These are phyloP conservation scores for Distichodus sexfasciatus DNA, from an alignment of 2,797 vertebrate species.

Conservation along the genomic window DNA sequence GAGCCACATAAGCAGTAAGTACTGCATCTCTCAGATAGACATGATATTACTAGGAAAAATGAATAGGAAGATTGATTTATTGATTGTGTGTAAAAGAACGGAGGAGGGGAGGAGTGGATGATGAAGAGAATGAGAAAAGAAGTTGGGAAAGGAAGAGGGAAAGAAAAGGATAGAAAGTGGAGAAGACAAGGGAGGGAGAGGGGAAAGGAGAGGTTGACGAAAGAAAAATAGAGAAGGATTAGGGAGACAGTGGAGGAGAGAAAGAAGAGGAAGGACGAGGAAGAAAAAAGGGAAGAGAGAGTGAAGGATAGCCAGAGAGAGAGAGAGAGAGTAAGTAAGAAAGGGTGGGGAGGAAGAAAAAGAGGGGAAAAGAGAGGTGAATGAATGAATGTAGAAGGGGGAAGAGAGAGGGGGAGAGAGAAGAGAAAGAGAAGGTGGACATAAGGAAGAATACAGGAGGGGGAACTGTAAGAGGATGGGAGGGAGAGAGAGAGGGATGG, in stretches of 20 bases:
- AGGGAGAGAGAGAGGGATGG: conserved; percentile 3
- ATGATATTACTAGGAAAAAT: too few relatives aligned
- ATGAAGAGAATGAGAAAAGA: conserved; percentile 1
- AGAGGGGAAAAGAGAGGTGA: too few relatives aligned
- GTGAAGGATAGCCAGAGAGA: not conserved
- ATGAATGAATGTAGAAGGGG: too few relatives aligned
- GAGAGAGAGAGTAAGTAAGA: not conserved
- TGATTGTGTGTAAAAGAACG: not conserved
- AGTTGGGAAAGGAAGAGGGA: not conserved
- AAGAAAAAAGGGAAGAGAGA: not conserved
- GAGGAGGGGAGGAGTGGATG: not conserved
- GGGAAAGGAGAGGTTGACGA: not conserved
- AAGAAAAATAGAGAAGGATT: too few relatives aligned
- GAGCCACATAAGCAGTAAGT: not conserved
- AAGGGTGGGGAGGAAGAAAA: not conserved
- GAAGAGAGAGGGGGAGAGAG: not conserved
- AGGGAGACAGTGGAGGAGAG: conserved; percentile 2
- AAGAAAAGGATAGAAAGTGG: not conserved
- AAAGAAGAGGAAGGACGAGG: too few relatives aligned
- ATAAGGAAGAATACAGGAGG: too few relatives aligned
- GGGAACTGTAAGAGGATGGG: not conserved
- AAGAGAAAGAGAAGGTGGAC: too few relatives aligned
- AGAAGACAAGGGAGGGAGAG: not conserved
- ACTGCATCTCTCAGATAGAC: not conserved
- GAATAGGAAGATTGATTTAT: too few relatives aligned